Evolutionary conservation across 2,113 vertebrate species (phyloP), one percentile per base, ranked within the genome.

Genomic region (Hystrix cristata): DNA sequence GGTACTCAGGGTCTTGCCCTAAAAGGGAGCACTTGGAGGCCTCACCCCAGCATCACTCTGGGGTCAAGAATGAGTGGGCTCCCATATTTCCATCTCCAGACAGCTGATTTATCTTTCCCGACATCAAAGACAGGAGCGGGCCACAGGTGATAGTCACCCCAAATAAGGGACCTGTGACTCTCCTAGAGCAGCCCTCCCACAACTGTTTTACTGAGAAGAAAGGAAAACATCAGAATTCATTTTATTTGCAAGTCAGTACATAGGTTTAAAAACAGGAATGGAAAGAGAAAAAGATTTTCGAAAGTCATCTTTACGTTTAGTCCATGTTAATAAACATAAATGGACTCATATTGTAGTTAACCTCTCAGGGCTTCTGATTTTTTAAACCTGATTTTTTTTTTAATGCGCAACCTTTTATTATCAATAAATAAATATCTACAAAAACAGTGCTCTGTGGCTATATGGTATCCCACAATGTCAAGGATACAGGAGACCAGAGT

Each of bases 371-470:
- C 15, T 79, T 79, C 29, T 34, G 51, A 13, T 12, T 64, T 55
- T 53, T 93, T 94, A 53, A 96, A 85, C 43, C 18, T 62, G 27
- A 72, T 55, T 65, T 86, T 89, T 74, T 87, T 81, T 90, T 95
- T 38, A 29, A 25, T 15, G 79, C 78, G 59, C 21, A 87, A 87
- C 62, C 38, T 82, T 67, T 43, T 94, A 8, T 48, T 43, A 43
- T 64, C 69, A 80, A 27, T 87, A 72, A 74, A 74, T 43, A 90
- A 74, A 78, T 65, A 87, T 92, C 48, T 81, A 43, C 74, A 46
- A 86, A 96, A 93, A 71, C 18, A 5, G 55, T 64, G 12, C n/a
- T 16, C 48, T n/a, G 57, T n/a, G 5, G 53, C 59, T 86, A 5
- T 29, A 19, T 43, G 46, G 48, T 69, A 76, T 48, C 74, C 53